These are phyloP conservation scores for Myanophis thanlyinensis DNA, from an alignment of 2,113 vertebrate species.

Conservation along the genomic window DNA sequence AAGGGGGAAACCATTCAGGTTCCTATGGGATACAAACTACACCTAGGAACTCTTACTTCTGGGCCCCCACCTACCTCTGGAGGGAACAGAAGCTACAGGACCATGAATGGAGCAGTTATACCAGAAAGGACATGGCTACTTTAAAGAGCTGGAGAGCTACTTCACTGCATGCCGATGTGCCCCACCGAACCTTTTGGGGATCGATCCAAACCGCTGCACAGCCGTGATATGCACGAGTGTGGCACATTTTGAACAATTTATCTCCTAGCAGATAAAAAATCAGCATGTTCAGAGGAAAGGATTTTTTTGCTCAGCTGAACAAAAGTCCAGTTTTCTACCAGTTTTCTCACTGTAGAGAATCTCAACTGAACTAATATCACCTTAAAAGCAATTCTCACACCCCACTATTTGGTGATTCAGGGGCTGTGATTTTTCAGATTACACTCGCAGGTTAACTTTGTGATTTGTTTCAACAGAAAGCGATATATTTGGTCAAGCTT, in stretches of 20 bases:
- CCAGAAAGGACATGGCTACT: not conserved
- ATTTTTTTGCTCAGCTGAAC: not conserved
- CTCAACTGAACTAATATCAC: not conserved
- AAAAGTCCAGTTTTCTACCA: not conserved
- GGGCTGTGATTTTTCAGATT: not conserved
- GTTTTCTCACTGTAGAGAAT: not conserved
- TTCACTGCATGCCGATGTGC: not conserved
- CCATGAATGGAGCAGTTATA: not conserved
- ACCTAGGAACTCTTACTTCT: not conserved
- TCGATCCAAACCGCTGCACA: not conserved
- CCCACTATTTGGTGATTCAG: not conserved
- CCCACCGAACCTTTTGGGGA: not conserved
- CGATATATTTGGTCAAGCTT: not conserved
- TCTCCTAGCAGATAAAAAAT: not conserved
- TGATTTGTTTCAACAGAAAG: not conserved
- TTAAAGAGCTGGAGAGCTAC: not conserved
- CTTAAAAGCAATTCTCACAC: not conserved
- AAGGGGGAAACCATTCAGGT: not conserved
- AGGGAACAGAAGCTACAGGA: not conserved
- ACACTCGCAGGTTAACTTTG: not conserved
- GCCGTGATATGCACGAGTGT: not conserved
- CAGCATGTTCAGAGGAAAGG: not conserved
- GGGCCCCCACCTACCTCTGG: not conserved
- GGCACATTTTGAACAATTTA: not conserved
- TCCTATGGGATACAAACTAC: not conserved